Evolutionary conservation across 2,797 vertebrate species (phyloP), one percentile per base, ranked within the genome.

Genomic region (Dipus sagitta): DNA sequence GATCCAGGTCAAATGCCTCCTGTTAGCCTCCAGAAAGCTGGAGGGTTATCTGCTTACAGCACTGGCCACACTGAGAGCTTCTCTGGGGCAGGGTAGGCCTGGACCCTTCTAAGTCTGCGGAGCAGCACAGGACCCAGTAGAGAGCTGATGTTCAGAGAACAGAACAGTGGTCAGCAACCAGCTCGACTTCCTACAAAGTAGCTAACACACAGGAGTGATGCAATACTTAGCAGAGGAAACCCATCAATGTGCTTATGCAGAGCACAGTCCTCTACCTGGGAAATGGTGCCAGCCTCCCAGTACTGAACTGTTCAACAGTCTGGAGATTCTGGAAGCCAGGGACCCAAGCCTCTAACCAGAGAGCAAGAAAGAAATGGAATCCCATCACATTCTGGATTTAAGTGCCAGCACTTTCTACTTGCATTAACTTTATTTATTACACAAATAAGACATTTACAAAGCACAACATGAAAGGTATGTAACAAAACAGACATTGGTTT

Each of bases 401-500:
- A 98, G 98, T 98, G 98, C 98, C 98, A 98, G 98, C 98, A 98
- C 98, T 98, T 47, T 98, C 97, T 96, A 98, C 97, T 98, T 97
- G 98, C 98, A 97, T 98, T 98, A 99, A 99, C 99, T 99, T 99
- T 99, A 99, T 99, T 99, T 99, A 99, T 98, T 99, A 99, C 99
- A 99, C 99, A 99, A 99, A 99, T 98, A 98, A 98, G 98, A 99
- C 99, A 99, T 99, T 98, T 98, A 99, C 98, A 98, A 99, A 99
- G 98, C 99, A 99, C 99, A 98, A 98, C 98, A 98, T 98, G 98
- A 98, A 99, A 99, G 99, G 98, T 99, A 99, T 99, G 98, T 99
- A 99, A 99, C 98, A 99, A 99, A 99, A 99, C 99, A 98, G 99
- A 99, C 98, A 98, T 98, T 98, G 99, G 98, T 98, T 98, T 98